A percentile compares a stretch with the other conserved stretches of the same genome.
Evolutionary conservation across 2,888 invertebrate genomes (phyloP).

Genomic region (Drosophila mayaguana): DNA sequence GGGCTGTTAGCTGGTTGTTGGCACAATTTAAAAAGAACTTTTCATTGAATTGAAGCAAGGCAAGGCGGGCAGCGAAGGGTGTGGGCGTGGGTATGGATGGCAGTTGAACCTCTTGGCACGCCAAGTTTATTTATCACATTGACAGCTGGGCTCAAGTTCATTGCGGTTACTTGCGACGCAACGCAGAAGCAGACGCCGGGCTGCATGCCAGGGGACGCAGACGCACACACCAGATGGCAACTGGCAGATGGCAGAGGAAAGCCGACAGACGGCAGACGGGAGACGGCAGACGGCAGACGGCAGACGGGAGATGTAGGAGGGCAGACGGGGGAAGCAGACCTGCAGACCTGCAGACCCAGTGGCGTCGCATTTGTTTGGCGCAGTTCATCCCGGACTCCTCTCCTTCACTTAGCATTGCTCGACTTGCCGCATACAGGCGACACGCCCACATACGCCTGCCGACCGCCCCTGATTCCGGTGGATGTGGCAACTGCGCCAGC

Average conservation of each 20-base stretch:
- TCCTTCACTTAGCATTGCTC: not conserved
- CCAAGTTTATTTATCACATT: slow-evolving; percentile 76
- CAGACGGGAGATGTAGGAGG: not conserved
- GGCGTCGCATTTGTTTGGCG: slow-evolving; percentile 62
- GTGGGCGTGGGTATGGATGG: not conserved
- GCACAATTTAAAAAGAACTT: slow-evolving; percentile 28
- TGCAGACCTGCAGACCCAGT: slow-evolving; percentile 37
- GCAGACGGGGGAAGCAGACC: not conserved
- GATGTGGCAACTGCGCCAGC: slow-evolving; percentile 15
- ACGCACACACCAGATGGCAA: not conserved
- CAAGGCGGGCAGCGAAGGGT: not conserved
- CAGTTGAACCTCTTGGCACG: slow-evolving; percentile 12
- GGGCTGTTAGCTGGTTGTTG: not conserved
- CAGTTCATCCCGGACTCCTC: slow-evolving; percentile 14
- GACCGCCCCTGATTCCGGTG: slow-evolving; percentile 1
- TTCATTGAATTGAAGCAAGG: slow-evolving; percentile 8
- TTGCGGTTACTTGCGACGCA: slow-evolving; percentile 55
- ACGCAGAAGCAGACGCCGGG: not conserved
- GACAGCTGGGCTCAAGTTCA: slow-evolving; percentile 70
- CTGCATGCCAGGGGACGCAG: not conserved
- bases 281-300: not conserved
- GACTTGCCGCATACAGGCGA: slow-evolving; percentile 26
- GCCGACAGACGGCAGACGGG: not conserved
- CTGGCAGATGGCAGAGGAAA: not conserved
- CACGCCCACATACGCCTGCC: slow-evolving; percentile 26